A percentile compares a stretch with the other conserved stretches of the same genome.
Conservation (phyloP, 2,888 invertebrate genomes). For the Lasioglossum oenotherae region DNA sequence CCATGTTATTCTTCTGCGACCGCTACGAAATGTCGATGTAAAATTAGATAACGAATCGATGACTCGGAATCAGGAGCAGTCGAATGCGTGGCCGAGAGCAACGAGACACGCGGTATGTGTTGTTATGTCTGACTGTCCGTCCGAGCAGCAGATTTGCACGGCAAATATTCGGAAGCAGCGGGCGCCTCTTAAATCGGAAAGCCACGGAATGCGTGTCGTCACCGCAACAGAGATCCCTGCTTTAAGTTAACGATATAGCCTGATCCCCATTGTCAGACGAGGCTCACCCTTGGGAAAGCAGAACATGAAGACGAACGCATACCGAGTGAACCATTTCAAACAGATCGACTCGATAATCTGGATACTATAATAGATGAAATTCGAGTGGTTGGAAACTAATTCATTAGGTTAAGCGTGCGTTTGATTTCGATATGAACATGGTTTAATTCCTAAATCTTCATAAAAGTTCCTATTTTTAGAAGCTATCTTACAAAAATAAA, state of each 20-base stretch:
- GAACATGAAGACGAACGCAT: neutral
- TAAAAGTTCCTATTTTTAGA: too few species aligned
- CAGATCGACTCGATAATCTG: neutral
- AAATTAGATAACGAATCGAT: neutral
- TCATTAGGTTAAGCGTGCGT: neutral
- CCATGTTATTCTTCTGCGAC: neutral
- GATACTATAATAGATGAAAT: neutral
- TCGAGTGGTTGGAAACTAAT: neutral
- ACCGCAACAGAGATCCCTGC: neutral
- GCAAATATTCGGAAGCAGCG: slow-evolving; percentile 18
- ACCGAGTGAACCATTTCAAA: neutral
- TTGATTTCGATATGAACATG: too few species aligned
- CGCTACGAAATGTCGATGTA: neutral
- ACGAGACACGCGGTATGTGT: slow-evolving; percentile 39
- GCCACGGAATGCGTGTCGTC: slow-evolving; percentile 34
- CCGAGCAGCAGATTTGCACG: slow-evolving; percentile 22
- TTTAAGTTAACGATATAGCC: slow-evolving; percentile 41
- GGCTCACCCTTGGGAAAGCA: neutral
- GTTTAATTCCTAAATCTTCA: too few species aligned
- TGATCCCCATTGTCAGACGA: slow-evolving; percentile 4
- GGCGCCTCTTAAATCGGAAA: slow-evolving; percentile 33
- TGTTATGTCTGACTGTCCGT: slow-evolving; percentile 48
- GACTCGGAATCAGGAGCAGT: neutral
- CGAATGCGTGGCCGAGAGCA: slow-evolving; percentile 2
- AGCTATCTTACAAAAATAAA: too few species aligned